A percentile compares a stretch with the other conserved stretches of the same genome.
Evolutionary conservation across 1,140 invertebrate genomes (phyloP).

Genomic region (Mylabris phalerata): DNA sequence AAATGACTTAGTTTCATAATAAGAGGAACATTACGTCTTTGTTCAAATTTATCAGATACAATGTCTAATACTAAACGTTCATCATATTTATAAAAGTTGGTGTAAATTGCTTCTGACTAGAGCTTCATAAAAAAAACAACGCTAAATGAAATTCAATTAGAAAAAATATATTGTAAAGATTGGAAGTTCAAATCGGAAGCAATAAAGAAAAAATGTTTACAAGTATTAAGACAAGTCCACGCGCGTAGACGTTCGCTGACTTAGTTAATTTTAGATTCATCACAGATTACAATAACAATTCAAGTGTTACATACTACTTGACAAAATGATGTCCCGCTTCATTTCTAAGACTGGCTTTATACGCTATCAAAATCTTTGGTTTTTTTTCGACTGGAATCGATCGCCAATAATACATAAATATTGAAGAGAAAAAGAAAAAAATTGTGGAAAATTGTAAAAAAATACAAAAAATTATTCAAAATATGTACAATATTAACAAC

Average conservation of each 20-base stretch:
- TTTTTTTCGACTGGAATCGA: constrained; percentile 23
- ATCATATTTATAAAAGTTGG: constrained; percentile 13
- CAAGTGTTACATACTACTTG: constrained; percentile 31
- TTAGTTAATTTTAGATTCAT: constrained; percentile 39
- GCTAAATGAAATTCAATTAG: background rate
- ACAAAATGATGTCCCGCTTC: constrained; percentile 22
- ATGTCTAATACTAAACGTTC: constrained; percentile 14
- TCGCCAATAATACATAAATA: constrained; percentile 16
- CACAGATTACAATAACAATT: constrained; percentile 34
- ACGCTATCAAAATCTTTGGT: constrained; percentile 39
- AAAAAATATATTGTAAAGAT: constrained; percentile 1
- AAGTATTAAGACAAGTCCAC: constrained; percentile 26
- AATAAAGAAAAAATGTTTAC: constrained; percentile 17
- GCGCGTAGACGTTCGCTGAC: constrained; percentile 33
- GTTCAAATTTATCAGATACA: constrained; percentile 36
- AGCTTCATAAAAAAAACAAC: constrained; percentile 1
- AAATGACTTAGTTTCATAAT: constrained; percentile 45
- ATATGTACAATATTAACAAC: constrained; percentile 34
- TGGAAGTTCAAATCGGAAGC: constrained; percentile 11
- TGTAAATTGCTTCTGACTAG: constrained; percentile 12
- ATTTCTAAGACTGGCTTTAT: constrained; percentile 26
- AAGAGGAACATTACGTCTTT: constrained; percentile 46
- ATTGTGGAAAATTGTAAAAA: background rate
- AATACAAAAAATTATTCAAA: constrained; percentile 11
- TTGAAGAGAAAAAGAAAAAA: constrained; percentile 11